Base-by-base conservation (phyloP, 2,888 invertebrate genomes). In the Zygaena filipendulae region DNA sequence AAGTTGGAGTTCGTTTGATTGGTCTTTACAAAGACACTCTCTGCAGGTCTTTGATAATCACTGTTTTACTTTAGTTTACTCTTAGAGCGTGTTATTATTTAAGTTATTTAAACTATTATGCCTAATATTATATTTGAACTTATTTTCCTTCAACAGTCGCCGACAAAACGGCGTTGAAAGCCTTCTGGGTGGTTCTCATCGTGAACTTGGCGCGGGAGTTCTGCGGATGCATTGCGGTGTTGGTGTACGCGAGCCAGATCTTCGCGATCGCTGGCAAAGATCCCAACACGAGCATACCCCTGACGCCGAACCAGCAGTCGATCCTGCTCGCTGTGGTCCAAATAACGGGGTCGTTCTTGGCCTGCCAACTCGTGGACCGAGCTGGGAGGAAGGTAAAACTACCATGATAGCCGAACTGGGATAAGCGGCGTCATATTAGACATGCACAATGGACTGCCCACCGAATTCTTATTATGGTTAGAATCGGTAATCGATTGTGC, bases 161-260 rank as follows among this genome's bases (percentile, higher is more conserved):
- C 1, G 61, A 75, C 49, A 72, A 68, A 31, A 74, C 63, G 1
- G 49, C 71, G 2, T 36, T 67, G 1, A 77, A 77, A 30, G 77
- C 77, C 0, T 79, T 77, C 58, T 75, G 71, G 71, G 75, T 79
- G 23, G 67, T 70, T 0, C 56, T 79, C 1, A 66, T 68, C 29
- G 77, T 79, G 32, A 77, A 77, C 39, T 45, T 79, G 1, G 64
- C 71, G 0, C 37, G 77, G 0, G 77, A 79, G 39, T 79, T 79
- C 50, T 77, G 77, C 43, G 77, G 77, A 13, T 74, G 77, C 43
- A 79, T 79, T 12, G 79, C 74, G 0, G 66, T 79, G 0, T 42
- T 79, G 10, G 74, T 75, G 1, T 77, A 75, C 50, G 75, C 77
- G 2, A 75, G 75, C 35, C 69, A 77, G 31, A 77, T 79, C 42